These are phyloP conservation scores for Laothoe populi DNA, from an alignment of 2,888 invertebrate species.

Conservation along the genomic window DNA sequence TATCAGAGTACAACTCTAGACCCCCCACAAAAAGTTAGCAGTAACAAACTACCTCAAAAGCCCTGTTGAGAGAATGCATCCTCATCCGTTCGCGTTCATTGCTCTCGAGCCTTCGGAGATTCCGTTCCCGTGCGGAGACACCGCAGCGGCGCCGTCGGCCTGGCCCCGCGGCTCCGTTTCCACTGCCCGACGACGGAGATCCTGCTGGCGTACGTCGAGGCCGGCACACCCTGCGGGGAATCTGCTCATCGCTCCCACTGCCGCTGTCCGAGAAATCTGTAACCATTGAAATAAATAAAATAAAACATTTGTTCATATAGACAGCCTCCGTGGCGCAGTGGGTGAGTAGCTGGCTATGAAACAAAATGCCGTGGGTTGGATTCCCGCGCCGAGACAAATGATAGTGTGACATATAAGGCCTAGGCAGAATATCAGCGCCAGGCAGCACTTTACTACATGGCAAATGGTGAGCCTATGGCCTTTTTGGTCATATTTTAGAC, in stretches of 20 bases:
- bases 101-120: constrained; percentile 93
- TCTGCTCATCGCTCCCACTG: constrained; percentile 70
- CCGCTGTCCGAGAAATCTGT: constrained; percentile 75
- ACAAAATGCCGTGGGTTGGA: too few species aligned
- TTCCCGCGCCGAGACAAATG: too few species aligned
- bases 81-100: constrained; percentile 96
- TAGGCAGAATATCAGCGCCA: too few species aligned
- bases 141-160: constrained; percentile 89
- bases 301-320: too few species aligned
- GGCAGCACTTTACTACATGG: too few species aligned
- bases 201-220: constrained; percentile 62
- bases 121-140: constrained; percentile 93
- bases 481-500: too few species aligned
- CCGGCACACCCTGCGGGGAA: constrained; percentile 57
- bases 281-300: constrained; percentile 39
- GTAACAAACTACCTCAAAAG: constrained; percentile 89
- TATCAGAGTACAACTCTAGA: too few species aligned
- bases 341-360: too few species aligned
- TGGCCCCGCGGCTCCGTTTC: constrained; percentile 55
- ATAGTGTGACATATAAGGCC: too few species aligned
- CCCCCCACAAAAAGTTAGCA: too few species aligned
- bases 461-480: too few species aligned
- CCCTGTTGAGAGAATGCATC: constrained; percentile 96
- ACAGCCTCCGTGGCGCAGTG: too few species aligned
- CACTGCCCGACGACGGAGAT: constrained; percentile 60